phyloP scores from a whole-genome alignment of 2,888 invertebrate species.

The Caenorhabditis japonica region DNA sequence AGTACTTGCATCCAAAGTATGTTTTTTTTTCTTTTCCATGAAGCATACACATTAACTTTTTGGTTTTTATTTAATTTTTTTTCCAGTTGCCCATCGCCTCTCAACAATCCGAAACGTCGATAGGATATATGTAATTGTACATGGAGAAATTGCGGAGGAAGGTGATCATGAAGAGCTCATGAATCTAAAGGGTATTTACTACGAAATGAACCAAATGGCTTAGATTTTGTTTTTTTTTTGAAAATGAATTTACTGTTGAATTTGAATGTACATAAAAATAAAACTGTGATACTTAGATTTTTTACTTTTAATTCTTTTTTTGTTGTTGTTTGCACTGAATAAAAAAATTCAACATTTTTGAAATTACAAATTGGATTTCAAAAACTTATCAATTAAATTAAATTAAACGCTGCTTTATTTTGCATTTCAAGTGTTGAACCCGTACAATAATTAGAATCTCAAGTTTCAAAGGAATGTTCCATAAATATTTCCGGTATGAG shows the following conservation, averaged over 20 bases:
- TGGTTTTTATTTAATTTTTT: background rate
- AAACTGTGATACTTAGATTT: too few species aligned
- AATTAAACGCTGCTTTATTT: too few species aligned
- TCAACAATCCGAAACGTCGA: constrained; percentile 80
- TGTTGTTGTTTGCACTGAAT: background rate
- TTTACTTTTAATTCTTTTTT: constrained; percentile 1
- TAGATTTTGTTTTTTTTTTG: constrained; percentile 16
- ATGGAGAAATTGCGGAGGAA: constrained; percentile 73
- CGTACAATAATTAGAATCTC: constrained; percentile 36
- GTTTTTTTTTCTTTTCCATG: constrained; percentile 1
- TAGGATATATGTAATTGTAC: constrained; percentile 79
- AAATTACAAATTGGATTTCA: too few species aligned
- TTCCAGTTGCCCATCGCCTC: constrained; percentile 79
- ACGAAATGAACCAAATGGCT: constrained; percentile 70
- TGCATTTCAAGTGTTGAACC: constrained; percentile 20
- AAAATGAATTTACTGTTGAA: background rate
- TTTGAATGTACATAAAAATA: too few species aligned
- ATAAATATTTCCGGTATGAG: constrained; percentile 4
- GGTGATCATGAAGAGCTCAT: constrained; percentile 72
- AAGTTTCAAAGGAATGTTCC: constrained; percentile 28
- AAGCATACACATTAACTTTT: background rate
- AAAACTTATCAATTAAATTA: too few species aligned
- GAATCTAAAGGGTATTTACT: constrained; percentile 69
- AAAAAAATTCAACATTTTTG: constrained; percentile 8
- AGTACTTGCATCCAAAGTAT: constrained; percentile 72